These are phyloP conservation scores for Dasypolia templi DNA, from an alignment of 2,888 invertebrate genomes.

Conservation along the genomic window DNA sequence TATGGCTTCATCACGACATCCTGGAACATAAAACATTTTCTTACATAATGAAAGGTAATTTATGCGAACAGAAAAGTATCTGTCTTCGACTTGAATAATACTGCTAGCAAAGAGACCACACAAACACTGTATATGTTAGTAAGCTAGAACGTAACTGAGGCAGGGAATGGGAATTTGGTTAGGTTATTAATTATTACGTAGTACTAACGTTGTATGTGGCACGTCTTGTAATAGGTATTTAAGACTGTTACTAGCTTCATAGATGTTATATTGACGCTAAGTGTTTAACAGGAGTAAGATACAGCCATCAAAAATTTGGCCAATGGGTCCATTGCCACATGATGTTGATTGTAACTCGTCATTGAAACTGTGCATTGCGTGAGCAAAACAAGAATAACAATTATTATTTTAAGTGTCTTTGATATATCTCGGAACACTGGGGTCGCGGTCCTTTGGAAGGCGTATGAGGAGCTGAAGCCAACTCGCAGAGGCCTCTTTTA, in stretches of 20 bases:
- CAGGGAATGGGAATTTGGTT: constrained; percentile 22
- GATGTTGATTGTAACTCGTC: too few species aligned
- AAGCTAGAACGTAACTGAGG: constrained; percentile 49
- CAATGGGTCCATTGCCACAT: too few species aligned
- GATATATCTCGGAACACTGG: too few species aligned
- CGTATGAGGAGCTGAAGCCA: too few species aligned
- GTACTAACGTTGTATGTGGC: background rate
- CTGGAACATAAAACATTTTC: constrained; percentile 86
- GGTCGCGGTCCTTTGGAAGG: too few species aligned
- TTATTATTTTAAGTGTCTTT: too few species aligned
- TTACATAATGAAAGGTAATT: constrained; percentile 86
- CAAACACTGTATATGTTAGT: constrained; percentile 68
- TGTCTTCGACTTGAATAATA: constrained; percentile 77
- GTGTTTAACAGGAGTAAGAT: background rate
- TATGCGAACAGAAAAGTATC: constrained; percentile 85
- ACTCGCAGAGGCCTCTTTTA: too few species aligned
- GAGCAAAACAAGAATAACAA: too few species aligned
- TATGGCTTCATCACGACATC: constrained; percentile 86
- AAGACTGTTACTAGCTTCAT: background rate
- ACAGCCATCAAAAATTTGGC: too few species aligned
- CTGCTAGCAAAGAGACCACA: constrained; percentile 74
- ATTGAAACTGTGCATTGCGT: too few species aligned
- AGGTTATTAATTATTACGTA: constrained; percentile 41
- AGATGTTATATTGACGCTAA: background rate
- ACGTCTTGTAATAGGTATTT: constrained; percentile 15